Base-by-base conservation (phyloP, 1,140 invertebrate genomes). In the Leptonema lineaticorne region DNA sequence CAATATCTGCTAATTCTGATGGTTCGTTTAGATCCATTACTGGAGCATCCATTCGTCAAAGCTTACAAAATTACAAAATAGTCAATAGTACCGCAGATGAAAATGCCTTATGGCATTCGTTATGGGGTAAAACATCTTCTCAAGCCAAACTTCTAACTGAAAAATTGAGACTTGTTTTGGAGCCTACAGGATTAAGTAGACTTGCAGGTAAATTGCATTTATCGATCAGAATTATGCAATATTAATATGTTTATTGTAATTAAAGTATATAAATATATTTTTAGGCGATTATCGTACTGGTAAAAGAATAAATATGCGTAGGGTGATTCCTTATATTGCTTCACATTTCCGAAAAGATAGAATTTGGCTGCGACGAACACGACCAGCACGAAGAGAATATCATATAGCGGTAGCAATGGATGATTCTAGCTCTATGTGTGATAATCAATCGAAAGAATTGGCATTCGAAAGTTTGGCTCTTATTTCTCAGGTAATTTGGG, bases 301-400 rank as follows among this genome's bases (percentile, higher is more conserved):
- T 5, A 94, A 95, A 73, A 85, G 98, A 28, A 90, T 99, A 18
- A 99, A 99, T 79, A 99, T 99, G 97, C 87, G 96, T 14, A 77
- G 86, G 70, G 91, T 97, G 1, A 98, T 99, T 76, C 93, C 96
- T 0, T 99, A 99, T 79, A 97, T 99, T 74, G 98, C 98, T 6
- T 98, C 96, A 75, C 92, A 99, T 78, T 99, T 98, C 80, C 87
- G 96, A 30, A 99, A 99, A 77, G 97, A 99, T 76, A 97, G 98
- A 78, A 99, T 99, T 75, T 99, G 98, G 98, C 75, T 99, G 71
- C 83, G 97, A 50, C 82, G 98, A 53, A 99, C 94, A 0, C 96
- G 97, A 80, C 95, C 95, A 0, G 95, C 93, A 0, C 95, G 98
- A 77, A 84, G 98, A 60, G 90, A 99, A 72, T 99, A 99, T 81